These are phyloP conservation scores for Hybognathus amarus DNA, from an alignment of 2,797 vertebrate species.

Conservation along the genomic window DNA sequence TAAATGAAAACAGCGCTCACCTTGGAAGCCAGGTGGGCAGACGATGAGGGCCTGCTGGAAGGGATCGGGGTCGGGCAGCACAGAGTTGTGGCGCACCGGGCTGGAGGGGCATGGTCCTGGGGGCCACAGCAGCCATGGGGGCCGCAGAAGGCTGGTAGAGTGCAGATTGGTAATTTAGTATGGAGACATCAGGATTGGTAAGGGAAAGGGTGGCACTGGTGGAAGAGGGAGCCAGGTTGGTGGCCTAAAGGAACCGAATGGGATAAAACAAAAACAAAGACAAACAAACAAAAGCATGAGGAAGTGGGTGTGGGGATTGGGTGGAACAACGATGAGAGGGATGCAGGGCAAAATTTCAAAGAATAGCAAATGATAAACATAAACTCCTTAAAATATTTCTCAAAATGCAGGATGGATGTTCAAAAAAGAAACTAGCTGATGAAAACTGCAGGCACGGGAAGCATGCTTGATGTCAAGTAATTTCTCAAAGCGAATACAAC, in stretches of 20 bases:
- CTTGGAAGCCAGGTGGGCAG: slow-evolving; percentile 99
- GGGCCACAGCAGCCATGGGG: slow-evolving; percentile 96
- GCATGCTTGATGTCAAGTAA: not conserved
- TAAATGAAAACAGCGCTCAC: slow-evolving; percentile 72
- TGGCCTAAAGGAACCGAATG: slow-evolving; percentile 89
- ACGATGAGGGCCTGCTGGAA: slow-evolving; percentile 99
- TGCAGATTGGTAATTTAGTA: slow-evolving; percentile 98
- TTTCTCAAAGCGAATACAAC: not conserved
- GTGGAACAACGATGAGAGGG: slow-evolving; percentile 31
- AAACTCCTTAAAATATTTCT: slow-evolving; percentile 8
- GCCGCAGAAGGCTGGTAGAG: slow-evolving; percentile 97
- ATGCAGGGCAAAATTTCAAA: slow-evolving; percentile 25
- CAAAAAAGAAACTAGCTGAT: not conserved
- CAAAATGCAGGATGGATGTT: slow-evolving; percentile 17
- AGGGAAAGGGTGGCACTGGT: slow-evolving; percentile 97
- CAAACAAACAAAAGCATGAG: slow-evolving; percentile 67
- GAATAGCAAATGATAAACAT: slow-evolving; percentile 43
- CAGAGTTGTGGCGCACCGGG: slow-evolving; percentile 93
- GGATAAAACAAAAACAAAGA: slow-evolving; percentile 77
- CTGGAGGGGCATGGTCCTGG: slow-evolving; percentile 96
- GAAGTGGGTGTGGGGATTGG: slow-evolving; percentile 55
- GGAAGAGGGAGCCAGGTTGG: slow-evolving; percentile 93
- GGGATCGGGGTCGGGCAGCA: slow-evolving; percentile 92
- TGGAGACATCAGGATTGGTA: slow-evolving; percentile 95
- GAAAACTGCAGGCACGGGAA: not conserved